Percentiles rank a stretch among this genome's conserved stretches.
phyloP scores from a whole-genome alignment of 2,888 invertebrate genomes.

The Aphodius sticticus region DNA sequence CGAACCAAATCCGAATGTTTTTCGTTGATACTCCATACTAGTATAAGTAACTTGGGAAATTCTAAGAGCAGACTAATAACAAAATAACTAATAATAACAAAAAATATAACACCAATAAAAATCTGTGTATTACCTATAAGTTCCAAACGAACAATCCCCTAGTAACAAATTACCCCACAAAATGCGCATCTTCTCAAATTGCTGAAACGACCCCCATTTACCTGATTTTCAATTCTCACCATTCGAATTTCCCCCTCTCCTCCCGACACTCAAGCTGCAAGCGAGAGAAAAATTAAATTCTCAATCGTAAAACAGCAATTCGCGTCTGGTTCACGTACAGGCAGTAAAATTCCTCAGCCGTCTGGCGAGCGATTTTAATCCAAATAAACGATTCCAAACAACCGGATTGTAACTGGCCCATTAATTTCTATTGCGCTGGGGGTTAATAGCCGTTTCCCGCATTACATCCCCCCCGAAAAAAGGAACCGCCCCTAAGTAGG shows the following conservation, averaged over 20 bases:
- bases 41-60: no score
- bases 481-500: not conserved
- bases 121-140: no score
- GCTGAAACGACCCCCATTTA: not conserved
- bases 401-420: conserved; percentile 40
- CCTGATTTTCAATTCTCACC: not conserved
- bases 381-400: conserved; percentile 22
- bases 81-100: no score
- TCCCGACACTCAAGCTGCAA: not conserved
- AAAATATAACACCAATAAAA: no score
- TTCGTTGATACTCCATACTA: no score
- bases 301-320: not conserved
- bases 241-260: not conserved
- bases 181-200: no score
- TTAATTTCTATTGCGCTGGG: conserved; percentile 42
- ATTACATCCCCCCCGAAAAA: conserved; percentile 33
- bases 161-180: no score
- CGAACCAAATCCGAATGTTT: no score
- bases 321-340: not conserved
- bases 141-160: no score
- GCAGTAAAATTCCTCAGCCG: conserved; percentile 8
- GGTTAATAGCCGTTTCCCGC: conserved; percentile 37
- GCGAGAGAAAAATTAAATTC: not conserved
- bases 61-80: no score
- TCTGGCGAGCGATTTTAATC: conserved; percentile 4